phyloP scores from a whole-genome alignment of 2,888 invertebrate genomes.

The Spodoptera picta region DNA sequence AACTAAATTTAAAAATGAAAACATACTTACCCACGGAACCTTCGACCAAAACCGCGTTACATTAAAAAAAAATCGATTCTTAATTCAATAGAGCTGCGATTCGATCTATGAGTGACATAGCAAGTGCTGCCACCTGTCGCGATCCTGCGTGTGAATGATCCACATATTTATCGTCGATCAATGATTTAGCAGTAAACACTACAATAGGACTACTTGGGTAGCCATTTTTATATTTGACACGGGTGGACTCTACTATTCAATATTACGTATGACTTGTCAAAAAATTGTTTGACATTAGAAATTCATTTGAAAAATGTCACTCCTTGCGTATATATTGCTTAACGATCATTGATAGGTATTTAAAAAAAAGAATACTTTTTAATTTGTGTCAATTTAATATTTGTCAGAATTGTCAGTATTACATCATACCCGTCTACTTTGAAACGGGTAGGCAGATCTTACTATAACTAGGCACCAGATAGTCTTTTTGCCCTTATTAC shows the following conservation, averaged over 20 bases:
- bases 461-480: no score
- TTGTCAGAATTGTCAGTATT: no score
- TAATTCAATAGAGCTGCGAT: constrained; percentile 69
- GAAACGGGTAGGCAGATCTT: no score
- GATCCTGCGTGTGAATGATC: constrained; percentile 76
- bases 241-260: constrained; percentile 57
- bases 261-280: constrained; percentile 59
- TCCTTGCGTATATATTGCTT: constrained; percentile 8
- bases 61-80: constrained; percentile 57
- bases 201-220: constrained; percentile 78
- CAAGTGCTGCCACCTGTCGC: constrained; percentile 80
- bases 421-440: background rate
- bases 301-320: constrained; percentile 41
- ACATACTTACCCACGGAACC: constrained; percentile 40
- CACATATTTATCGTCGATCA: constrained; percentile 77
- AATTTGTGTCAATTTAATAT: background rate
- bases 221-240: constrained; percentile 69
- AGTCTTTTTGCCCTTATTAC: background rate
- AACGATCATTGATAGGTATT: constrained; percentile 6
- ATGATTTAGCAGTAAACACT: constrained; percentile 83
- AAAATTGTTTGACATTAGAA: constrained; percentile 37
- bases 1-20: background rate
- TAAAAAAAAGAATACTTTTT: background rate
- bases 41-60: constrained; percentile 5
- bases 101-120: constrained; percentile 69